These are phyloP conservation scores for Autographa gamma DNA, from an alignment of 2,888 invertebrate species.

Conservation along the genomic window DNA sequence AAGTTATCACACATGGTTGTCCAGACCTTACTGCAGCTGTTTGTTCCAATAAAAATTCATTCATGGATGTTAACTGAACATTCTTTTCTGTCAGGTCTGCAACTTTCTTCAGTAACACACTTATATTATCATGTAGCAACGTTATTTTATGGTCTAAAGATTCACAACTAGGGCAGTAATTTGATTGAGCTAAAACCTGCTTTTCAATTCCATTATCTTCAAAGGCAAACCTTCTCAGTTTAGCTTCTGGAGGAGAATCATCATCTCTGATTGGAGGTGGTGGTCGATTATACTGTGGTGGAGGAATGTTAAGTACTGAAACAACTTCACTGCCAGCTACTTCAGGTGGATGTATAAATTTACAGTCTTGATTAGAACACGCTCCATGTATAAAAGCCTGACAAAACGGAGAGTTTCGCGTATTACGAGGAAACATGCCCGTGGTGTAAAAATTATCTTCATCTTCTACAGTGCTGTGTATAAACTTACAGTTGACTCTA, in stretches of 20 bases:
- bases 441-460: constrained; percentile 91
- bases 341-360: constrained; percentile 75
- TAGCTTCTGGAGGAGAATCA: constrained; percentile 83
- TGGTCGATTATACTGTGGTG: constrained; percentile 66
- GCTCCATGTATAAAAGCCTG: constrained; percentile 90
- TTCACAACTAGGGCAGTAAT: constrained; percentile 80
- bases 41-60: constrained; percentile 84
- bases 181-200: constrained; percentile 71
- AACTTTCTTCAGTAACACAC: constrained; percentile 83
- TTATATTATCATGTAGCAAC: constrained; percentile 84
- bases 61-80: constrained; percentile 84
- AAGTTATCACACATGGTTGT: constrained; percentile 85
- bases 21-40: constrained; percentile 81
- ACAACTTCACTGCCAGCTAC: constrained; percentile 66
- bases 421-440: constrained; percentile 89
- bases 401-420: constrained; percentile 85
- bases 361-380: constrained; percentile 86
- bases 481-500: constrained; percentile 90
- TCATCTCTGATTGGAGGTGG: constrained; percentile 76
- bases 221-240: constrained; percentile 78
- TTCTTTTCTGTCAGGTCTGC: constrained; percentile 84
- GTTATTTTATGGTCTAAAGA: constrained; percentile 81
- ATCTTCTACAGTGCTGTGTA: constrained; percentile 92
- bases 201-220: constrained; percentile 76
- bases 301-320: constrained; percentile 62